Conservation (phyloP, 1,140 invertebrate species). For the Solenopsis invicta region DNA sequence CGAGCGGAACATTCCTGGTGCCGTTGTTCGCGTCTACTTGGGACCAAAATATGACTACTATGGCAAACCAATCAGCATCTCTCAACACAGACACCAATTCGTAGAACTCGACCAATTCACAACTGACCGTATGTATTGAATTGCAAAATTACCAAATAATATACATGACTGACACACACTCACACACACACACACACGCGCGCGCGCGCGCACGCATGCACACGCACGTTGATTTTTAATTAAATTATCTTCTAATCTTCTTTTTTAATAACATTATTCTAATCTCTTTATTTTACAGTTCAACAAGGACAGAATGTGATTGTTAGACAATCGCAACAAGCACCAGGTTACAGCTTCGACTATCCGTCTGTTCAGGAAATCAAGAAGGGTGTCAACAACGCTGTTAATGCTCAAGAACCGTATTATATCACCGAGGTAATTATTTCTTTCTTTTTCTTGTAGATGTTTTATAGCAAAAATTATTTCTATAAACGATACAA, state of each 20-base stretch:
- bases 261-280: no score
- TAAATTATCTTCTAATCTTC: background rate
- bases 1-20: conserved; percentile 83
- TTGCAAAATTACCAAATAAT: background rate
- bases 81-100: conserved; percentile 89
- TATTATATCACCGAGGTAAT: conserved; percentile 86
- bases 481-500: background rate
- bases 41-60: conserved; percentile 88
- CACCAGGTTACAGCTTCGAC: conserved; percentile 89
- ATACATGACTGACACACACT: background rate
- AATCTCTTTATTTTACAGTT: conserved; percentile 83
- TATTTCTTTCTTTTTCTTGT: background rate
- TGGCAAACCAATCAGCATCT: conserved; percentile 87
- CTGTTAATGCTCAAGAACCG: conserved; percentile 84
- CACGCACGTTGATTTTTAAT: background rate
- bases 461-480: background rate
- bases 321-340: conserved; percentile 90
- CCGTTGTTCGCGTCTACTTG: conserved; percentile 87
- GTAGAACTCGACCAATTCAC: conserved; percentile 91
- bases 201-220: background rate
- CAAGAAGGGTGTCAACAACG: conserved; percentile 85
- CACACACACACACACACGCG: no score
- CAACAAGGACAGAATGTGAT: conserved; percentile 90
- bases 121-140: conserved; percentile 85
- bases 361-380: conserved; percentile 89